Conservation (phyloP, 2,797 vertebrate genomes). For the Geotrypetes seraphini region DNA sequence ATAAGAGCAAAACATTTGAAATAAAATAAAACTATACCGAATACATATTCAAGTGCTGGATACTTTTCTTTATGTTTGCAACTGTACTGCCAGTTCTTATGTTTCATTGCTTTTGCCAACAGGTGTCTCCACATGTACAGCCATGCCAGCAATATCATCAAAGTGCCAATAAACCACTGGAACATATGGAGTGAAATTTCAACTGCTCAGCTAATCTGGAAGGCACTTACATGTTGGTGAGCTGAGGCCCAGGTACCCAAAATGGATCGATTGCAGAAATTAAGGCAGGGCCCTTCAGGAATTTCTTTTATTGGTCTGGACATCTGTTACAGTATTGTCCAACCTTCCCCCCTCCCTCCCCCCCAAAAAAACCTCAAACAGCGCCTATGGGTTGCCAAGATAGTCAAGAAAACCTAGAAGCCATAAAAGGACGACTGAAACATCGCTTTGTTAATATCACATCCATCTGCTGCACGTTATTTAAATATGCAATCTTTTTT, state of each 20-base stretch:
- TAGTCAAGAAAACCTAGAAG: constrained; percentile 80
- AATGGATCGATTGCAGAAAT: constrained; percentile 99
- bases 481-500: constrained; percentile 70
- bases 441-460: constrained; percentile 89
- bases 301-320: constrained; percentile 97
- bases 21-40: no score
- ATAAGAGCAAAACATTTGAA: no score
- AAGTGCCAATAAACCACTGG: constrained; percentile 70
- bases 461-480: constrained; percentile 92
- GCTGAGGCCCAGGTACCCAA: constrained; percentile 75
- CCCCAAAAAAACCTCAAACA: constrained; percentile 98
- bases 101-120: constrained; percentile 56
- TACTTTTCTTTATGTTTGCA: neutral
- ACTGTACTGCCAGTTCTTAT: constrained; percentile 5
- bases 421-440: constrained; percentile 92
- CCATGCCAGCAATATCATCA: constrained; percentile 71
- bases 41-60: no score
- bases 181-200: constrained; percentile 91
- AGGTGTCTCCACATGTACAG: constrained; percentile 74
- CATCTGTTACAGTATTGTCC: constrained; percentile 99
- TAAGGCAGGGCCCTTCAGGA: constrained; percentile 93
- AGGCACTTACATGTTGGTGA: constrained; percentile 86
- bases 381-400: constrained; percentile 84
- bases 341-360: no score
- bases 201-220: constrained; percentile 89